Evolutionary conservation across 2,113 vertebrate species (phyloP).

Genomic region (Melozone crissalis): DNA sequence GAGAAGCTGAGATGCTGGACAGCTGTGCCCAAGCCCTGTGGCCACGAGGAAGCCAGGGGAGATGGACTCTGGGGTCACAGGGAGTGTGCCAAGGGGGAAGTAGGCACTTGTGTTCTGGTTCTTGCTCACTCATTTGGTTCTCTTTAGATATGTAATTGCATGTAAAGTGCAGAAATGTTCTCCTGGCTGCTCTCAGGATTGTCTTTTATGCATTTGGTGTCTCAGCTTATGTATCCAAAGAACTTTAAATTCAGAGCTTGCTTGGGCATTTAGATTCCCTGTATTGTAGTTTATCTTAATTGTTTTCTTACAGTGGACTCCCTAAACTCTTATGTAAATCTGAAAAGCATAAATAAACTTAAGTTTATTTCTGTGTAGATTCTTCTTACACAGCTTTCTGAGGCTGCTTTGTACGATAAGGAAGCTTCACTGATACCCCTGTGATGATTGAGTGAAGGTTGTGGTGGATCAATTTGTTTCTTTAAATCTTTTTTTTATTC

Average conservation of each 20-base stretch:
- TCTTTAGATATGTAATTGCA: not conserved
- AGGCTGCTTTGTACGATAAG: not conserved
- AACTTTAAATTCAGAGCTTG: not conserved
- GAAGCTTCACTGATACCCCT: not conserved
- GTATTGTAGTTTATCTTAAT: not conserved
- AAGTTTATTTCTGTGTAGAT: not conserved
- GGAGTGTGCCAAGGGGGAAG: not conserved
- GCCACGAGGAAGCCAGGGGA: not conserved
- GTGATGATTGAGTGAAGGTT: not conserved
- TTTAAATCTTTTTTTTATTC: accelerated
- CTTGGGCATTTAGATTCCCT: not conserved
- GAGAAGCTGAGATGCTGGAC: not conserved
- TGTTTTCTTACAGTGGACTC: not conserved
- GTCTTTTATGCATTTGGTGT: not conserved
- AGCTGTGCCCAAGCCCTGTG: not conserved
- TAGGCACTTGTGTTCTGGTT: not conserved
- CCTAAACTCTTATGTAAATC: not conserved
- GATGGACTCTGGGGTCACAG: not conserved
- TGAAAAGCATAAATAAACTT: not conserved
- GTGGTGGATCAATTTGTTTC: not conserved
- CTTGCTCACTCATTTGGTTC: not conserved
- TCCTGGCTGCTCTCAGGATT: not conserved
- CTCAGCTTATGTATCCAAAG: not conserved
- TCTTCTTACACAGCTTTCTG: not conserved
- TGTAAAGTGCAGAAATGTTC: not conserved